Evolutionary conservation across 2,113 vertebrate genomes (phyloP), one percentile per base, ranked within the genome.

Genomic region (Chaenocephalus aceratus): DNA sequence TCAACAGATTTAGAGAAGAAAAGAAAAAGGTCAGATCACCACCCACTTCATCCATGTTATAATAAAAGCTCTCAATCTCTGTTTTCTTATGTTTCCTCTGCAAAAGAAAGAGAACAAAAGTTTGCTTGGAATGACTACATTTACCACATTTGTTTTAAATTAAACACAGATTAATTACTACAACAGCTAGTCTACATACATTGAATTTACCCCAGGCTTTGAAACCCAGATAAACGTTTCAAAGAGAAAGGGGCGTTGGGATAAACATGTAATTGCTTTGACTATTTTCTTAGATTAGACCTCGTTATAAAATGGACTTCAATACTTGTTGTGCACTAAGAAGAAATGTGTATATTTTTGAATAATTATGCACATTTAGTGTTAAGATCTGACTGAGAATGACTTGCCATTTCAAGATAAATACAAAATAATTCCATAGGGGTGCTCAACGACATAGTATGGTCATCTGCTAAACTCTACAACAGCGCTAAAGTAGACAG

Each of bases 11-110:
- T 75, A 88, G 62, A 76, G 81, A 79, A 76, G 81, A 77, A 86
- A 86, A 80, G 76, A 77, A 84, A 82, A 48, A 48, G 11, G 65
- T 78, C 83, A 90, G 86, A 89, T 89, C 83, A 77, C 82, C 93
- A 93, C 90, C 88, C 91, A 93, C 91, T 94, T 91, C 93, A 94
- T 94, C 93, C 93, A 92, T 94, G 90, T 90, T 91, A 84, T 83
- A 91, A 89, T 89, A 94, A 94, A 94, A 93, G 92, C 87, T 92
- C 89, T 95, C 92, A 94, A 93, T 91, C 90, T 94, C 80, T 93
- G 93, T 90, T 91, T 93, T 94, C 92, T 93, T 94, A 95, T 91
- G 94, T 94, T 89, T 95, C 91, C 93, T 95, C 94, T 95, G 94
- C 59, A 95, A 95, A 92, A 95, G 89, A 95, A 95, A 94, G 92